Percentiles rank a stretch among this genome's conserved stretches.
These are phyloP conservation scores for Syrrhaptes paradoxus DNA, from an alignment of 2,113 vertebrate genomes.

Conservation along the genomic window DNA sequence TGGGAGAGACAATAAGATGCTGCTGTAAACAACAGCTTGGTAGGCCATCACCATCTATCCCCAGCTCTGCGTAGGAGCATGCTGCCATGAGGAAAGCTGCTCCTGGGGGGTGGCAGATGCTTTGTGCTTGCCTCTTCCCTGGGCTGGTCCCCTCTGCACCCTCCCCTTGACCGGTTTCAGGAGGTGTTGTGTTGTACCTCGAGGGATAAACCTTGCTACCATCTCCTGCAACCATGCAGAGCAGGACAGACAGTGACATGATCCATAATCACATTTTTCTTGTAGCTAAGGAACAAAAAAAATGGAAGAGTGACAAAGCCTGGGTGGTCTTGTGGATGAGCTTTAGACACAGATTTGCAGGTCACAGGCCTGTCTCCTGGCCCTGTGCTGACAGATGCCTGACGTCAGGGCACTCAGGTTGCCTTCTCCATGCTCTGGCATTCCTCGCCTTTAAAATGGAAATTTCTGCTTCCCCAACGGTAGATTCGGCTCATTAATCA, in stretches of 20 bases:
- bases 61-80: fast-evolving
- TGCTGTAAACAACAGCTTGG: background rate
- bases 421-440: background rate
- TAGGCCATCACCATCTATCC: background rate
- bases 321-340: background rate
- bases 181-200: background rate
- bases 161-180: background rate
- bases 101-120: background rate
- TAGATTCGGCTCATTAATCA: background rate
- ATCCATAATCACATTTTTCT: background rate
- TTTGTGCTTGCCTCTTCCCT: background rate
- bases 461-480: background rate
- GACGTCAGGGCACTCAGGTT: background rate
- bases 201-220: background rate
- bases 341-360: background rate
- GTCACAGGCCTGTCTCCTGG: background rate
- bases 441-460: background rate
- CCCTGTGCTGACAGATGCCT: background rate
- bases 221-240: background rate
- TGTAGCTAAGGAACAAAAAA: background rate
- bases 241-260: fast-evolving
- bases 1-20: background rate
- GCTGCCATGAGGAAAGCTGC: background rate
- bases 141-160: background rate
- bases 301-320: background rate